phyloP scores from a whole-genome alignment of 1,140 invertebrate species.

The Protaetia brevitarsis region DNA sequence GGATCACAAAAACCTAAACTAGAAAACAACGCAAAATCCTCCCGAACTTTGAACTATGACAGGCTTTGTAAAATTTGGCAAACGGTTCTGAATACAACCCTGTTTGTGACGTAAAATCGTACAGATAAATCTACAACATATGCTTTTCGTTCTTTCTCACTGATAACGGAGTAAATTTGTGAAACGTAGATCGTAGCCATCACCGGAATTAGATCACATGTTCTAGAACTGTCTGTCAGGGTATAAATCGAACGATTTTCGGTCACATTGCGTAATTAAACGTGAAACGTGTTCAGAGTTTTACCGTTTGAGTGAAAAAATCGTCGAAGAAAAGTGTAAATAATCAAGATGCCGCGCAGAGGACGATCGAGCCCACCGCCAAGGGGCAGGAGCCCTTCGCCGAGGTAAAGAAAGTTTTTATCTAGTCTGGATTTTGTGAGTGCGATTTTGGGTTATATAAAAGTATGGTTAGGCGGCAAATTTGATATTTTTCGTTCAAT shows the following conservation, averaged over 20 bases:
- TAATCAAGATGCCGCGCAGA: not conserved
- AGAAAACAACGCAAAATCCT: too few relatives aligned
- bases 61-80: too few relatives aligned
- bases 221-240: not conserved
- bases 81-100: too few relatives aligned
- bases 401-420: not conserved
- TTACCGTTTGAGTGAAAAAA: not conserved
- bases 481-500: not conserved
- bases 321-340: not conserved
- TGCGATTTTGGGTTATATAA: not conserved
- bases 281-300: not conserved
- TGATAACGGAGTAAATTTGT: too few relatives aligned
- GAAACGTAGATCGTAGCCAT: not conserved
- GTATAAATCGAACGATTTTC: conserved; percentile 1
- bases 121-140: too few relatives aligned
- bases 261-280: not conserved
- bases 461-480: too few relatives aligned
- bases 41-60: too few relatives aligned
- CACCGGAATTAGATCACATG: not conserved
- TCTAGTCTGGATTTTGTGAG: not conserved
- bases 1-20: too few relatives aligned
- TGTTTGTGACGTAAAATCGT: too few relatives aligned
- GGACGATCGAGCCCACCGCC: not conserved
- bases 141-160: too few relatives aligned
- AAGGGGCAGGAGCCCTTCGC: not conserved